A percentile compares a stretch with the other conserved stretches of the same genome.
Evolutionary conservation across 2,797 vertebrate genomes (phyloP).

Genomic region (Sandelia bainsii): DNA sequence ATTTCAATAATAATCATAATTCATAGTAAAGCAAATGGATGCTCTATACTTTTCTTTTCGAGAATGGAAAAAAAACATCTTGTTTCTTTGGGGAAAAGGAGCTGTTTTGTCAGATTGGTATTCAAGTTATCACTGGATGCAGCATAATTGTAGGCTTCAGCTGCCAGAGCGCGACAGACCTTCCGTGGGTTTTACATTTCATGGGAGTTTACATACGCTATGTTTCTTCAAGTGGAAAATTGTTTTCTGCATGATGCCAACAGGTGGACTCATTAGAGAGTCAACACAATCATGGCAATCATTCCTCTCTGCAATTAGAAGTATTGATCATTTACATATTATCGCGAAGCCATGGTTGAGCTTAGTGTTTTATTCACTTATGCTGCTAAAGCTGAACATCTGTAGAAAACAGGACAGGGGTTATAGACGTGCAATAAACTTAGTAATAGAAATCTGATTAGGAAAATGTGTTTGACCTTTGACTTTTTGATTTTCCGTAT

Average conservation of each 20-base stretch:
- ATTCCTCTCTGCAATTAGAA: slow-evolving; percentile 75
- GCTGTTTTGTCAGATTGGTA: slow-evolving; percentile 66
- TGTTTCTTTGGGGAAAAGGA: slow-evolving; percentile 37
- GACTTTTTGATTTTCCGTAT: too few relatives aligned
- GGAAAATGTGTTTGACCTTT: too few relatives aligned
- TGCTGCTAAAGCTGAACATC: slow-evolving; percentile 46
- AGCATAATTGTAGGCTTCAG: slow-evolving; percentile 78
- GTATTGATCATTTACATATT: slow-evolving; percentile 77
- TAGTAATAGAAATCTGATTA: too few relatives aligned
- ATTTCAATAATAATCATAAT: slow-evolving; percentile 32
- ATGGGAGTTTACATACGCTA: slow-evolving; percentile 73
- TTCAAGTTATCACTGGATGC: slow-evolving; percentile 64
- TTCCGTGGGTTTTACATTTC: slow-evolving; percentile 76
- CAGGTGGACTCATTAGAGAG: slow-evolving; percentile 81
- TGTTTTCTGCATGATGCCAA: slow-evolving; percentile 78
- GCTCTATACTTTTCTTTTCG: slow-evolving; percentile 36
- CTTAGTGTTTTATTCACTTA: slow-evolving; percentile 49
- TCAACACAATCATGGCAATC: slow-evolving; percentile 77
- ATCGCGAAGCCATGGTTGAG: slow-evolving; percentile 32
- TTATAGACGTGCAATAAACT: slow-evolving; percentile 1
- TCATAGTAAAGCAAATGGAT: slow-evolving; percentile 26
- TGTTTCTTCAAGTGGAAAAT: slow-evolving; percentile 81
- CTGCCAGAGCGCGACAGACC: slow-evolving; percentile 70
- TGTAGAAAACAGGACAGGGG: slow-evolving; percentile 26
- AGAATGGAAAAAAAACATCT: slow-evolving; percentile 16